phyloP scores from a whole-genome alignment of 2,797 vertebrate genomes.

The Malacoctenus gilli region DNA sequence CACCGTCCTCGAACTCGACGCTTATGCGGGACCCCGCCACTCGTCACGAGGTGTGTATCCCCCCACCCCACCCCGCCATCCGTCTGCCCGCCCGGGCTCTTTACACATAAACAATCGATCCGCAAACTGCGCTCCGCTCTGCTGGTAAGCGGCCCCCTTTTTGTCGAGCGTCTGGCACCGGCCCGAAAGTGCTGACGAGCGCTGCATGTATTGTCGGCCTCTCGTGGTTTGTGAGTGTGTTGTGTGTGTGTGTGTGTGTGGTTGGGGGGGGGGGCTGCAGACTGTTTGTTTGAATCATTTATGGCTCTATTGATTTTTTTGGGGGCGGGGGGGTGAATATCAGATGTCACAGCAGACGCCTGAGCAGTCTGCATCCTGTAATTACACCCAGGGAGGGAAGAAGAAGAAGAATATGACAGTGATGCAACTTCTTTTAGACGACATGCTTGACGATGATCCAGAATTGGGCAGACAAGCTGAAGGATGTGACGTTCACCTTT shows the following conservation, averaged over 20 bases:
- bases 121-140: constrained; percentile 5
- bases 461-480: too few species aligned
- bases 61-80: too few species aligned
- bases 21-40: too few species aligned
- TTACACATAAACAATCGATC: too few species aligned
- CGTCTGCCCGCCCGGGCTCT: too few species aligned
- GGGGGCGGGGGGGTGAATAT: too few species aligned
- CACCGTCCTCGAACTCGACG: too few species aligned
- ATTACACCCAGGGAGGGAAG: constrained; percentile 12
- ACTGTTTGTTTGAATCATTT: constrained; percentile 51
- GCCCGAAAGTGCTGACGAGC: constrained; percentile 47
- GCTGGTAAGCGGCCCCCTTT: constrained; percentile 46
- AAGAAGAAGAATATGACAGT: not conserved
- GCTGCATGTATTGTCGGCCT: constrained; percentile 18
- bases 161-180: constrained; percentile 22
- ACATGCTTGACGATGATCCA: too few species aligned
- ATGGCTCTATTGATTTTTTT: constrained; percentile 56
- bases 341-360: constrained; percentile 21
- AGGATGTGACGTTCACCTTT: too few species aligned
- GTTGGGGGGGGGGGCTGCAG: too few species aligned
- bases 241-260: constrained; percentile 1
- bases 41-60: too few species aligned
- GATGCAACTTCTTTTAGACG: too few species aligned
- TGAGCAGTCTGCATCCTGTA: constrained; percentile 1
- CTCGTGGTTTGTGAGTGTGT: not conserved